These are phyloP conservation scores for Enteromius viviparus DNA, from an alignment of 2,797 vertebrate genomes.

Conservation along the genomic window DNA sequence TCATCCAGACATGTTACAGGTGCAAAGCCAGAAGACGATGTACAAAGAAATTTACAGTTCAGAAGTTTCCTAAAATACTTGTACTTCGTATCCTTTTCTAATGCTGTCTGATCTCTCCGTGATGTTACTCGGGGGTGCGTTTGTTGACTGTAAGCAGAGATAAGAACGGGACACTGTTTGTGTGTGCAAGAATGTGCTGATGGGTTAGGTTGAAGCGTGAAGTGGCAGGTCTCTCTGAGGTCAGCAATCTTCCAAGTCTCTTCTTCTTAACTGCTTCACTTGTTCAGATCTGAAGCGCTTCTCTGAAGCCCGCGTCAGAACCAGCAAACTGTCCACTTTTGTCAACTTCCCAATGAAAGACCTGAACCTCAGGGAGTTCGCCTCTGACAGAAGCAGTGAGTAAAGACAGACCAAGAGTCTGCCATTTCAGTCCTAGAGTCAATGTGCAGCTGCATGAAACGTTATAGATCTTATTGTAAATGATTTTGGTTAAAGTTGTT, in stretches of 20 bases:
- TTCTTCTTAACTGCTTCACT: slow-evolving; percentile 66
- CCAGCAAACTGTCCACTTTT: slow-evolving; percentile 95
- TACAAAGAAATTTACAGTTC: slow-evolving; percentile 97
- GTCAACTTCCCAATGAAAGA: slow-evolving; percentile 96
- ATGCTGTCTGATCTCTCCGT: background rate
- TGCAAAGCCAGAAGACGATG: slow-evolving; percentile 94
- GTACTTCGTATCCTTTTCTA: slow-evolving; percentile 94
- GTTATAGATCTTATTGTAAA: background rate
- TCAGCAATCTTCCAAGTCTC: slow-evolving; percentile 17
- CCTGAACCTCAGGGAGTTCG: slow-evolving; percentile 93
- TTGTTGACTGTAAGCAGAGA: slow-evolving; percentile 41
- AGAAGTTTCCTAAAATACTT: slow-evolving; percentile 97
- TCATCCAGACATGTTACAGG: slow-evolving; percentile 88
- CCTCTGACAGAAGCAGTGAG: slow-evolving; percentile 93
- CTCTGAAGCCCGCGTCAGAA: slow-evolving; percentile 92
- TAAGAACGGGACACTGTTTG: background rate
- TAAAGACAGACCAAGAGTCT: slow-evolving; percentile 45
- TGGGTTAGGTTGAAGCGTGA: background rate
- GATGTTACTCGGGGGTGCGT: background rate
- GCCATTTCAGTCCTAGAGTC: background rate
- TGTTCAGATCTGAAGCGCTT: slow-evolving; percentile 93
- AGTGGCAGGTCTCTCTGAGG: slow-evolving; percentile 25
- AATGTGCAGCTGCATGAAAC: background rate
- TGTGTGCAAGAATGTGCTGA: slow-evolving; percentile 37
- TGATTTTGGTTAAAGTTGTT: too few species aligned